Conservation (phyloP, 2,888 invertebrate genomes). For the Platynereis dumerilii region DNA sequence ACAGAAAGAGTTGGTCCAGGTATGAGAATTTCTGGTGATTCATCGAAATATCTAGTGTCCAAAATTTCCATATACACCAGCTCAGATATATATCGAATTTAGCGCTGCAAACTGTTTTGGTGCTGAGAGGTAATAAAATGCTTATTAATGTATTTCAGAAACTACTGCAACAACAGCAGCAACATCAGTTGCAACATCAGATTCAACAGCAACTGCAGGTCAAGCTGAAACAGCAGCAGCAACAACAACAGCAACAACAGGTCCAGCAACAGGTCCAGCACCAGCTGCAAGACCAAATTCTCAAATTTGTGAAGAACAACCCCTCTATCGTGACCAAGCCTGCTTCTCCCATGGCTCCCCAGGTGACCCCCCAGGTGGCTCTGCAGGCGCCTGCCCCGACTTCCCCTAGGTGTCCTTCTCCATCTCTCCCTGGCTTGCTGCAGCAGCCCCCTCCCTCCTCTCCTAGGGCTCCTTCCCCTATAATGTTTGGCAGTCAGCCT, state of each 20-base stretch:
- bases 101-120: too few species aligned
- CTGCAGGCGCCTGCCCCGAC: slow-evolving; percentile 19
- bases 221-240: slow-evolving; percentile 32
- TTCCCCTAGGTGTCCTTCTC: slow-evolving; percentile 32
- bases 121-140: too few species aligned
- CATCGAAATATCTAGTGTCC: too few species aligned
- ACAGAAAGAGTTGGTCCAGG: slow-evolving; percentile 23
- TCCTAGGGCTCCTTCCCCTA: slow-evolving; percentile 57
- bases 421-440: slow-evolving; percentile 30
- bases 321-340: slow-evolving; percentile 57
- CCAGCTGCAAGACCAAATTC: slow-evolving; percentile 44
- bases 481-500: slow-evolving; percentile 63
- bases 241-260: slow-evolving; percentile 56
- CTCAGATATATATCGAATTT: too few species aligned
- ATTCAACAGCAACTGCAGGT: slow-evolving; percentile 22
- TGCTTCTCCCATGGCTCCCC: slow-evolving; percentile 52
- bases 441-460: slow-evolving; percentile 46
- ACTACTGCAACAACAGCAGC: slow-evolving; percentile 43
- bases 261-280: slow-evolving; percentile 13
- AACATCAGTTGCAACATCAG: slow-evolving; percentile 17
- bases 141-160: slow-evolving; percentile 37
- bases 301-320: slow-evolving; percentile 56
- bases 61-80: too few species aligned
- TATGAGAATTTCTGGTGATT: slow-evolving; percentile 1
- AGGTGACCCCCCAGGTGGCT: slow-evolving; percentile 33